Conservation (phyloP, 2,113 vertebrate species). For the Sisor rabdophorus region DNA sequence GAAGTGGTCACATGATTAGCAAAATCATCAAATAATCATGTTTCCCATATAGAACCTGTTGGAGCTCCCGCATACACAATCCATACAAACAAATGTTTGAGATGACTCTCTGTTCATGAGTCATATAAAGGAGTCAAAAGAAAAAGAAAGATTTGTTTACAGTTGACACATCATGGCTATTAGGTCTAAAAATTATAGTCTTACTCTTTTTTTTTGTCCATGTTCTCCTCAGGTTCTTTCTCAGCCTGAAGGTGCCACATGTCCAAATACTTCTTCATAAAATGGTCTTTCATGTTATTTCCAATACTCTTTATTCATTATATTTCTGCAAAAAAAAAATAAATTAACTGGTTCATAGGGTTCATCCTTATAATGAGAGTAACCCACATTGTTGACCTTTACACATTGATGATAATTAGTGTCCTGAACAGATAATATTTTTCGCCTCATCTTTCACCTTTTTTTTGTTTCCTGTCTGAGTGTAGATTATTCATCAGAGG, state of each 20-base stretch:
- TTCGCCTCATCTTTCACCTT: not conserved
- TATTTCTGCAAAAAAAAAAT: constrained; percentile 6
- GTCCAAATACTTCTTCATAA: constrained; percentile 10
- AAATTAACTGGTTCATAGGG: not conserved
- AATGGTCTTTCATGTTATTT: not conserved
- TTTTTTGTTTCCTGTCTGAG: not conserved
- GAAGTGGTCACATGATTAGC: too few species aligned
- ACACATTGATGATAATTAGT: constrained; percentile 41
- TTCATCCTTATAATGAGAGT: constrained; percentile 23
- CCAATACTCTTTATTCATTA: not conserved
- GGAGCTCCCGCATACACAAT: too few species aligned
- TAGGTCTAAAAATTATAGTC: too few species aligned
- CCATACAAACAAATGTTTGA: too few species aligned
- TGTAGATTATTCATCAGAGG: not conserved
- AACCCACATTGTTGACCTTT: constrained; percentile 37
- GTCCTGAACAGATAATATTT: constrained; percentile 8
- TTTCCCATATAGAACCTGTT: too few species aligned
- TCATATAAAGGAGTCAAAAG: too few species aligned
- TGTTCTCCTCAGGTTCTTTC: constrained; percentile 15
- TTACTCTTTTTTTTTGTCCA: not conserved
- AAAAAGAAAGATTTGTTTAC: too few species aligned
- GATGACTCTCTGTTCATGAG: too few species aligned
- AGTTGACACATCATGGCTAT: too few species aligned
- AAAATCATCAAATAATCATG: too few species aligned
- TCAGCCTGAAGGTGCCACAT: constrained; percentile 7